These are phyloP conservation scores for Schizopygopsis malacanthus DNA, from an alignment of 2,797 vertebrate species.

Conservation along the genomic window DNA sequence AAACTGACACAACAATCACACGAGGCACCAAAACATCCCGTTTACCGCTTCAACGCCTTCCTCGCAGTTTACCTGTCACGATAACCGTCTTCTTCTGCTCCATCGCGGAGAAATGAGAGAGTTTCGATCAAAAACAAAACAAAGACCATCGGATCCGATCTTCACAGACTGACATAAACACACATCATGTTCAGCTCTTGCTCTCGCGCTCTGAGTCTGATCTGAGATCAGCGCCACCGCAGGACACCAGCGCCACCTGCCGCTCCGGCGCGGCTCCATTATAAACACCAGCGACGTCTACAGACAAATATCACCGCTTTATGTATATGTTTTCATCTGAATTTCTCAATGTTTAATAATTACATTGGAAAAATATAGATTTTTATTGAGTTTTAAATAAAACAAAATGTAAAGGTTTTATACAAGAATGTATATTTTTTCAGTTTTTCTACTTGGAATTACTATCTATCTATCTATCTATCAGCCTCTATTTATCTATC, in stretches of 20 bases:
- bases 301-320: background rate
- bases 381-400: too few relatives aligned
- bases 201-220: slow-evolving; percentile 45
- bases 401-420: too few relatives aligned
- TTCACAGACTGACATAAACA: slow-evolving; percentile 39
- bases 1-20: background rate
- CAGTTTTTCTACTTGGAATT: too few relatives aligned
- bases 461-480: too few relatives aligned
- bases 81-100: slow-evolving; percentile 75
- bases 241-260: slow-evolving; percentile 66
- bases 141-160: background rate
- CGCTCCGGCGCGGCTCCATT: slow-evolving; percentile 29
- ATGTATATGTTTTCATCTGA: too few relatives aligned
- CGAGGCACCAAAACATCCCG: background rate
- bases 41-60: background rate
- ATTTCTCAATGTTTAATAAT: too few relatives aligned
- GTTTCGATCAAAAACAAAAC: background rate
- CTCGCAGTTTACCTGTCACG: slow-evolving; percentile 72
- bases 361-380: too few relatives aligned
- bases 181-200: slow-evolving; percentile 52
- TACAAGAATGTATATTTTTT: too few relatives aligned
- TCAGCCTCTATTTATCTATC: too few relatives aligned
- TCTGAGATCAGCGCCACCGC: slow-evolving; percentile 35
- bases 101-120: slow-evolving; percentile 62
- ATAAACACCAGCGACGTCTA: background rate